These are phyloP conservation scores for Ceryle rudis DNA, from an alignment of 2,797 vertebrate genomes.

Conservation along the genomic window DNA sequence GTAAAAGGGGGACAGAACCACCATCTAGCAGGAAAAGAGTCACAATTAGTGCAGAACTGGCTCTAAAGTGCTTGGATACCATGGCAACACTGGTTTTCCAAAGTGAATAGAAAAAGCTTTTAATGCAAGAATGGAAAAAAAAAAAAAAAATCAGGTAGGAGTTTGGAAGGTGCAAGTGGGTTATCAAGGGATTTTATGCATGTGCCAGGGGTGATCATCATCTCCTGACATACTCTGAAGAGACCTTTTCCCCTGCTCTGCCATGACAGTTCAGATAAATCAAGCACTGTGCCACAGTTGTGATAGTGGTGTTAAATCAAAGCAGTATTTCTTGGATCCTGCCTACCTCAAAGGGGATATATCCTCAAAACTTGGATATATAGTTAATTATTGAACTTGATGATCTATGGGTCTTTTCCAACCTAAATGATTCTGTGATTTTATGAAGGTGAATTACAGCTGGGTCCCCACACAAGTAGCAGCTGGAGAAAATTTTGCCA, in stretches of 20 bases:
- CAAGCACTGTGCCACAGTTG: not conserved
- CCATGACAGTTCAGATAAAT: not conserved
- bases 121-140: not conserved
- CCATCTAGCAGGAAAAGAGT: not conserved
- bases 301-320: not conserved
- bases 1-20: not conserved
- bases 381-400: fast-evolving
- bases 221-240: not conserved
- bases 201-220: not conserved
- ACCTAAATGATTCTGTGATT: not conserved
- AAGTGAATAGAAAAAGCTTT: not conserved
- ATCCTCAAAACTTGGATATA: not conserved
- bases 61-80: not conserved
- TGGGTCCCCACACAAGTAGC: not conserved
- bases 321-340: not conserved
- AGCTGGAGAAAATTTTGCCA: not conserved
- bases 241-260: not conserved
- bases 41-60: not conserved
- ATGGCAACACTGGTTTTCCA: not conserved
- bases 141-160: not conserved
- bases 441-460: not conserved
- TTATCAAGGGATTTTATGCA: not conserved
- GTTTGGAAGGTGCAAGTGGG: not conserved
- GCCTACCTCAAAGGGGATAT: not conserved
- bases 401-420: not conserved